Evolutionary conservation across 2,888 invertebrate species (phyloP).

Genomic region (Leucophora obtusa): DNA sequence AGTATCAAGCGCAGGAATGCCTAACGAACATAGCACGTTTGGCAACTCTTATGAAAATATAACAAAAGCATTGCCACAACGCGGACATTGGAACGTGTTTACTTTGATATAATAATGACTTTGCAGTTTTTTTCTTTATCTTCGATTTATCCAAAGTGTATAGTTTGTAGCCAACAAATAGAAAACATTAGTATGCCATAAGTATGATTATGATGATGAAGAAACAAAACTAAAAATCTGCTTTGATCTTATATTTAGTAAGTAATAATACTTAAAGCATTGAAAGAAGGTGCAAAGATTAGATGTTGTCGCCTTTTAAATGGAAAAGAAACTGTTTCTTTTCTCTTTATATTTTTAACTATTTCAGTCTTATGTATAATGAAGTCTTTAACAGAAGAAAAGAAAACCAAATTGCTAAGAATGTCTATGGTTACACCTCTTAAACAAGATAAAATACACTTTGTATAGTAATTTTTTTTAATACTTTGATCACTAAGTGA

Average conservation of each 20-base stretch:
- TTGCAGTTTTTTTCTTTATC: conserved; percentile 44
- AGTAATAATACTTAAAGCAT: conserved; percentile 59
- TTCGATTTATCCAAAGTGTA: background rate
- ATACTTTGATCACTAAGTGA: conserved; percentile 46
- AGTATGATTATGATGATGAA: conserved; percentile 40
- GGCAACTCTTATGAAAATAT: conserved; percentile 5
- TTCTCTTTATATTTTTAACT: background rate
- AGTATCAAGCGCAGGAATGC: no score
- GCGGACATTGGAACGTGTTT: conserved; percentile 62
- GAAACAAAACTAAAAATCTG: conserved; percentile 54
- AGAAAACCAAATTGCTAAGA: background rate
- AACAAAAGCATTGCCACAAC: conserved; percentile 36
- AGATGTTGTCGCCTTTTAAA: conserved; percentile 60
- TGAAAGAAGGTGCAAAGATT: conserved; percentile 64
- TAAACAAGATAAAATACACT: conserved; percentile 1
- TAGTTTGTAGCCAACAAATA: conserved; percentile 42
- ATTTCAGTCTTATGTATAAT: conserved; percentile 32
- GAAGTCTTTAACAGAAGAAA: conserved; percentile 38
- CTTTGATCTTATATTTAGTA: conserved; percentile 62
- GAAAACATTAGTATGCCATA: conserved; percentile 54
- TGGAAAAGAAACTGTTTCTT: conserved; percentile 38
- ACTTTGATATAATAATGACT: conserved; percentile 61
- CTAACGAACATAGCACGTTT: no score
- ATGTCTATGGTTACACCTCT: background rate
- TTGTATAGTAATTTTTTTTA: conserved; percentile 6